Base-by-base conservation (phyloP, 2,888 invertebrate genomes). In the Miltochrista miniata region DNA sequence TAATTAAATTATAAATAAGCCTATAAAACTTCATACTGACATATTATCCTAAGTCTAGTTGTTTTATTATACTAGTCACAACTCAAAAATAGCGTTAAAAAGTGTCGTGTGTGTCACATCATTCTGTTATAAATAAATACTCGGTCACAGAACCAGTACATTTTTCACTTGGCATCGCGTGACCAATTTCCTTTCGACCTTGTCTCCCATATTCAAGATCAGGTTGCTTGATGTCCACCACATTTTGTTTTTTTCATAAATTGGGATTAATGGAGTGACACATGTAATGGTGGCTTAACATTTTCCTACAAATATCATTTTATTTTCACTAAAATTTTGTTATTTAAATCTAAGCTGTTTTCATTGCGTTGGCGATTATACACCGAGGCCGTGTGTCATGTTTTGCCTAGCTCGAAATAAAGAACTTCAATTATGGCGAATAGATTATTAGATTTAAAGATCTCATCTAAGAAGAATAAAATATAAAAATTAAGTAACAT, bases 51-150 rank as follows among this genome's bases (percentile, higher is more conserved):
- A 24, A 24, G 2, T 68, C 64, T 68, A 64, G 70, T 70, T 61
- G 51, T 61, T 61, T 70, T 58, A 66, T 64, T 64, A 50, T 57
- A 63, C 43, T 58, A 59, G 59, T 63, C 59, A 64, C 59, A 60
- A 69, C 70, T 68, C 72, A 72, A 66, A 82, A 80, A 85, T 84
- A 85, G 72, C 67, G 37, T 62, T 61, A 69, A 67, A 65, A 74
- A 72, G 52, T 46, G 70, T 74, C 66, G 64, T 70, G 75, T 72
- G 61, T 84, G 82, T 85, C 83, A 80, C 75, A 72, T 59, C 67
- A 68, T 74, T 77, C 72, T 65, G 69, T 79, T 87, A 84, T 79
- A 88, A 87, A 87, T 86, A 87, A 87, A 87, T 86, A 87, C 71
- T 62, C 78, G 66, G 75, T 78, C 79, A 75, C 71, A 75, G 74